Percentiles rank a stretch among this genome's conserved stretches.
These are phyloP conservation scores for Philonicus albiceps DNA, from an alignment of 2,888 invertebrate species.

Conservation along the genomic window DNA sequence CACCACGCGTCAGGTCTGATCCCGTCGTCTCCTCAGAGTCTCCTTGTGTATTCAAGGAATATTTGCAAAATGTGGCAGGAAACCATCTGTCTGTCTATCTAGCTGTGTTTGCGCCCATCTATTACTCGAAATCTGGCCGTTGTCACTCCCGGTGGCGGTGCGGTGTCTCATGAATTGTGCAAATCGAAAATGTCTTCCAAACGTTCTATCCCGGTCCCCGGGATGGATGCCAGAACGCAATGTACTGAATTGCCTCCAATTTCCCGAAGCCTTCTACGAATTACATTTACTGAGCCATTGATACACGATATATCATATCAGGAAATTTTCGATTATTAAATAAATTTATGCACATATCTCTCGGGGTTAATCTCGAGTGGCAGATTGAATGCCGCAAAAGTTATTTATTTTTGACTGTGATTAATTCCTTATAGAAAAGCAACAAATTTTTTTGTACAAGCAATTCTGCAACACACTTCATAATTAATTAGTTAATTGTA, in stretches of 20 bases:
- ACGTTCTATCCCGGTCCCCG: background rate
- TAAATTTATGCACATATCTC: background rate
- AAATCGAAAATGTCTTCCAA: constrained; percentile 12
- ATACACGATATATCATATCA: constrained; percentile 10
- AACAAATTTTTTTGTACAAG: background rate
- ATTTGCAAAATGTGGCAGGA: background rate
- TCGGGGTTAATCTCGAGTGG: background rate
- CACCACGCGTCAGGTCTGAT: background rate
- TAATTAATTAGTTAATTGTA: background rate
- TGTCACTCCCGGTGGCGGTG: background rate
- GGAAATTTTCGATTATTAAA: constrained; percentile 19
- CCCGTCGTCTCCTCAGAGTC: background rate
- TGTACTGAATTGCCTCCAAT: background rate
- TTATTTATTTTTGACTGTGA: background rate
- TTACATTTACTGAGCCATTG: background rate
- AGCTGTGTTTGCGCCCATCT: constrained; percentile 1
- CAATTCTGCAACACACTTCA: background rate
- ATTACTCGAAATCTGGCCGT: constrained; percentile 3
- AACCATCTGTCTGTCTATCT: constrained; percentile 2
- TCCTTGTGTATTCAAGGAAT: constrained; percentile 6
- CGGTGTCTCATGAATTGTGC: constrained; percentile 9
- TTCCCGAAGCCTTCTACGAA: background rate
- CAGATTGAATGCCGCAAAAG: constrained; percentile 6
- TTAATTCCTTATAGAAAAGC: background rate
- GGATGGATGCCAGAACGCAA: background rate